These are phyloP conservation scores for Epiblema foenella DNA, from an alignment of 2,888 invertebrate genomes.

Conservation along the genomic window DNA sequence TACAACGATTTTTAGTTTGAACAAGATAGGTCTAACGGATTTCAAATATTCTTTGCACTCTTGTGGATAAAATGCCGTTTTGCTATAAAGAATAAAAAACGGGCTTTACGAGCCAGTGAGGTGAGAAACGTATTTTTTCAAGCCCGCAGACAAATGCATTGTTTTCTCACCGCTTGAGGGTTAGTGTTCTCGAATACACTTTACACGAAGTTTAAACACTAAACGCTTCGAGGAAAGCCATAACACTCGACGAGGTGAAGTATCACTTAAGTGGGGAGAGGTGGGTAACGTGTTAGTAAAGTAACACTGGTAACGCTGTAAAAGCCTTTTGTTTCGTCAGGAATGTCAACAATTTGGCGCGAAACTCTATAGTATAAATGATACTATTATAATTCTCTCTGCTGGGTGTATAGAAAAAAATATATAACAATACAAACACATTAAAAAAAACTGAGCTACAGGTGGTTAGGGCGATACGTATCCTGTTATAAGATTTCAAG, in stretches of 20 bases:
- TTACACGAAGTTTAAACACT: slow-evolving; percentile 37
- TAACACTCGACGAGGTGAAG: slow-evolving; percentile 33
- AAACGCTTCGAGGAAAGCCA: slow-evolving; percentile 38
- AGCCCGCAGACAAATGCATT: slow-evolving; percentile 12
- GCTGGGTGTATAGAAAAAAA: too few relatives aligned
- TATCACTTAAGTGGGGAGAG: slow-evolving; percentile 29
- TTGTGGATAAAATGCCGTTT: too few relatives aligned
- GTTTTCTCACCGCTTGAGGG: neutral
- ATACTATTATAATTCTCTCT: too few relatives aligned
- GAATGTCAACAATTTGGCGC: neutral
- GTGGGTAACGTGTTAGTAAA: slow-evolving; percentile 34
- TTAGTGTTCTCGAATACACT: slow-evolving; percentile 21
- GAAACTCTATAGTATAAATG: neutral
- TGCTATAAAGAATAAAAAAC: too few relatives aligned
- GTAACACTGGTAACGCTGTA: slow-evolving; percentile 10
- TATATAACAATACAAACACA: too few relatives aligned
- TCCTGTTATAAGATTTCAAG: too few relatives aligned
- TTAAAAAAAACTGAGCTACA: too few relatives aligned
- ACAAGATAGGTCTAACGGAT: too few relatives aligned
- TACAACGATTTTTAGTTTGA: too few relatives aligned
- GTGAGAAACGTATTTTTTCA: neutral
- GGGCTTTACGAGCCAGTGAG: too few relatives aligned
- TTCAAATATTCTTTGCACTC: too few relatives aligned
- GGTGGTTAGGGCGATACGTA: too few relatives aligned
- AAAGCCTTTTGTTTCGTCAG: slow-evolving; percentile 30